Evolutionary conservation across 2,797 vertebrate genomes (phyloP), one percentile per base, ranked within the genome.

Genomic region (Ibycter americanus): DNA sequence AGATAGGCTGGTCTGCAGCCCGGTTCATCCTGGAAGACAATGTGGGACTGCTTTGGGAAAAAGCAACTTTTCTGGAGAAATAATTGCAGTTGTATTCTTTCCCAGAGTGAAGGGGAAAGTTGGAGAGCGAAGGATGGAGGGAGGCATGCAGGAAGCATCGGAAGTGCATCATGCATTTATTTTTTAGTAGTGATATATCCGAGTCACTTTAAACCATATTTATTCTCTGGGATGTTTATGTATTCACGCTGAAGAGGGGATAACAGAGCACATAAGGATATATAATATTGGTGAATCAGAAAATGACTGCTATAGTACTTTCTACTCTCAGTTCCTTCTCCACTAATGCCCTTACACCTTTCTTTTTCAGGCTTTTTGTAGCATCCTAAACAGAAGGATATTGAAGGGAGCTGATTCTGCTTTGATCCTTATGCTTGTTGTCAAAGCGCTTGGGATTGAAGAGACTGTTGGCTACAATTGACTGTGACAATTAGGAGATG

Each of bases 391-490:
- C 98, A 98, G 97, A 98, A 98, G 97, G 98, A 98, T 98, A 98
- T 98, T 98, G 98, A 98, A 98, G 98, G 98, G 98, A 98, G 98
- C 98, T 98, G 99, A 99, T 99, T 99, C 97, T 97, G 98, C 99
- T 99, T 99, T 99, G 99, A 99, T 99, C 99, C 98, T 97, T 97
- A 98, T 94, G 98, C 99, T 99, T 99, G 99, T 99, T 99, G 99
- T 99, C 99, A 99, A 99, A 99, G 99, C 98, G 98, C 98, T 98
- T 98, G 96, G 98, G 99, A 99, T 99, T 99, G 99, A 99, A 99
- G 99, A 99, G 99, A 99, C 99, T 99, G 99, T 99, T 99, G 99
- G 98, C 99, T 99, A 99, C 99, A 99, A 99, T 99, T 99, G 99
- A 99, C 99, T 99, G 99, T 98, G 98, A 99, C 99, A 99, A 99